Conservation (phyloP, 1,140 invertebrate species). For the Ceratosolen solmsi region DNA sequence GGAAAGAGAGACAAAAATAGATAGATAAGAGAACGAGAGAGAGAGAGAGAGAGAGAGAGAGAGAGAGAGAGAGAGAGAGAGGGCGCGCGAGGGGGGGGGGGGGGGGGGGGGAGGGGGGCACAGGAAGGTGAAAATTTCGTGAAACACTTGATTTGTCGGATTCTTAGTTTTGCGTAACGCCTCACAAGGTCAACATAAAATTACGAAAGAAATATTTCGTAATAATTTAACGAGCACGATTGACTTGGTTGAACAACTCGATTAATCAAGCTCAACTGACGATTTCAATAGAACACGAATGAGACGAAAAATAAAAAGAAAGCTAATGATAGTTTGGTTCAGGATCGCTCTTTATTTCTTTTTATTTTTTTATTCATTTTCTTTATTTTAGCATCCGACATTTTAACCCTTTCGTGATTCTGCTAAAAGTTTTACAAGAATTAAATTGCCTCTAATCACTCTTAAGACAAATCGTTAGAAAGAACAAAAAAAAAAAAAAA, state of each 20-base stretch:
- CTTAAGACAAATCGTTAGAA: background rate
- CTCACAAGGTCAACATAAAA: background rate
- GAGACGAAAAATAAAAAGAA: constrained; percentile 39
- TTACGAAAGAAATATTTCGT: background rate
- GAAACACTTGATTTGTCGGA: background rate
- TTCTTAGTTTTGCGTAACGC: background rate
- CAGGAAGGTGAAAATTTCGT: constrained; percentile 54
- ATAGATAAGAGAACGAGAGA: constrained; percentile 14
- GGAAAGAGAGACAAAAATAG: background rate
- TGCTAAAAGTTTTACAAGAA: background rate
- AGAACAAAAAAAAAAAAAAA: no score
- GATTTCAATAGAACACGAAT: background rate
- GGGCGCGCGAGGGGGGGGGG: no score
- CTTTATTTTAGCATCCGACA: no score
- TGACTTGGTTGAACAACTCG: no score
- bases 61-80: constrained; percentile 35
- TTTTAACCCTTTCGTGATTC: background rate
- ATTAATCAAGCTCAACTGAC: no score
- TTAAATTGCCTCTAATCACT: background rate
- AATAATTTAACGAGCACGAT: background rate
- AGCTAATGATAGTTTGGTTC: background rate
- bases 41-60: constrained; percentile 55
- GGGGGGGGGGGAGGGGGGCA: no score
- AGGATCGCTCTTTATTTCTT: background rate
- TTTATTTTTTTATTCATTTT: background rate